Evolutionary conservation across 2,113 vertebrate genomes (phyloP), one percentile per base, ranked within the genome.

Genomic region (Picathartes gymnocephalus): DNA sequence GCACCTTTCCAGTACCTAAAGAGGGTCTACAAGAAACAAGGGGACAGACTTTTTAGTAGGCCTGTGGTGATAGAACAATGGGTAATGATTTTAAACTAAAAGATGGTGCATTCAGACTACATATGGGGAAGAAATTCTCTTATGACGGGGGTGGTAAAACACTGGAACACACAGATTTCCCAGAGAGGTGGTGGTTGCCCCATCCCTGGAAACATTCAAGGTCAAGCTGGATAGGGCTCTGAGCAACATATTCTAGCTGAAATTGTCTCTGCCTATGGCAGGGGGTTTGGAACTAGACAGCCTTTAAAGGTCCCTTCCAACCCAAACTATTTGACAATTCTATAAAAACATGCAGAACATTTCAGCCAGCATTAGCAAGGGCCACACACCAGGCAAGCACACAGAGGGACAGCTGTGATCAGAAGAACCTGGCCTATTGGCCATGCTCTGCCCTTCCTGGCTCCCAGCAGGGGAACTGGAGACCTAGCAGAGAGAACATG

Each of bases 301-400:
- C 23, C 30, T 61, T 37, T 88, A 61, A 61, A 66, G 27, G 37
- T 57, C n/a, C 37, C 20, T 91, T 91, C 73, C 53, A 66, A 80
- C 15, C 13, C 51, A 72, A 95, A 84, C 51, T 82, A 61, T 69
- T 62, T 57, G 81, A 28, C 61, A 39, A 71, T 66, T 91, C 83
- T 78, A 23, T 54, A 24, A 88, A 97, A 98, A 96, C 84, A 96
- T n/a, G 44, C 27, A 70, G 87, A 95, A 74, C 82, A 93, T 90
- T 97, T 97, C 61, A 87, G 90, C 81, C 72, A 13, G 86, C 74
- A 33, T 90, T 96, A 97, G 87, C 92, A 97, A 91, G 76, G 97
- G 94, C 70, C 92, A 88, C 88, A 88, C 64, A 95, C 54, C 92
- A 90, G 71, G 87, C 86, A 76, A 78, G 71, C 69, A 70, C 12